These are phyloP conservation scores for Parnassius mnemosyne DNA, from an alignment of 2,888 invertebrate species.

Conservation along the genomic window DNA sequence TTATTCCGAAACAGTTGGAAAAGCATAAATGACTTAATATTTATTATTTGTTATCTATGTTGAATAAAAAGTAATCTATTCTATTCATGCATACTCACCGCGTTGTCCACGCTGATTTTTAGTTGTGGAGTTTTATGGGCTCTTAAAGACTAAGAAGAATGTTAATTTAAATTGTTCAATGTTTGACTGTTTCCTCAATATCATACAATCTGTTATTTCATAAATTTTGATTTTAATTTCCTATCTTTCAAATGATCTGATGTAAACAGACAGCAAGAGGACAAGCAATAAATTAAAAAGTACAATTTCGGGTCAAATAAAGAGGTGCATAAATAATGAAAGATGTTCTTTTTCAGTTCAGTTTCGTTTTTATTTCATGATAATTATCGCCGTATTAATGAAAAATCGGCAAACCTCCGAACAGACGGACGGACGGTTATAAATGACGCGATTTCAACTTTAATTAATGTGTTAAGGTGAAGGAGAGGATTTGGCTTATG, in stretches of 20 bases:
- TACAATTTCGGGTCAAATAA: slow-evolving; percentile 21
- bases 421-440: slow-evolving; percentile 33
- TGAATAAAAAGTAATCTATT: too few relatives aligned
- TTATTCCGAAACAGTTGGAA: too few relatives aligned
- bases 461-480: slow-evolving; percentile 37
- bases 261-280: background rate
- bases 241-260: background rate
- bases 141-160: too few relatives aligned
- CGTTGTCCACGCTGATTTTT: too few relatives aligned
- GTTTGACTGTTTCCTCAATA: too few relatives aligned
- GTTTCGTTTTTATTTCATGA: slow-evolving; percentile 20
- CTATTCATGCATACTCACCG: too few relatives aligned
- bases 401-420: slow-evolving; percentile 31
- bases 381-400: slow-evolving; percentile 36
- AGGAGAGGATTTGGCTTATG: background rate
- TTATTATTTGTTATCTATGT: too few relatives aligned
- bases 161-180: too few relatives aligned
- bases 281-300: slow-evolving; percentile 17
- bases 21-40: too few relatives aligned
- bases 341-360: slow-evolving; percentile 19
- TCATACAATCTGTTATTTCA: too few relatives aligned
- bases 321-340: slow-evolving; percentile 20
- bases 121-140: too few relatives aligned
- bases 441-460: slow-evolving; percentile 37
- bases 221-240: too few relatives aligned